Evolutionary conservation across 2,888 invertebrate genomes (phyloP).

Genomic region (Periphyllus acericola): DNA sequence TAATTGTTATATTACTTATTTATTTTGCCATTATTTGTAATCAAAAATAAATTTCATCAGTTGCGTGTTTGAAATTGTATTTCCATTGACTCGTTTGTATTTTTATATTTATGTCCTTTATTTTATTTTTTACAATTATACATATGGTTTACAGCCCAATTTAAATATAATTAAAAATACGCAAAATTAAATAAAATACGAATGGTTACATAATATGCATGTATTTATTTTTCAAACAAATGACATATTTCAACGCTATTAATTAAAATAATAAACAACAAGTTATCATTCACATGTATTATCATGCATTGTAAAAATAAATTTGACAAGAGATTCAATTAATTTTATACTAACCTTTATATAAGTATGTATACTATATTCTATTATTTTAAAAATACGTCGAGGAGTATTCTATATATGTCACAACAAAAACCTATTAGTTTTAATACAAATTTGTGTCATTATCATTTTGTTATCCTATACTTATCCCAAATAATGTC

Average conservation of each 20-base stretch:
- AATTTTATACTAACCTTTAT: too few relatives aligned
- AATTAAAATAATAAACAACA: constrained; percentile 13
- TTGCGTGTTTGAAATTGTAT: constrained; percentile 46
- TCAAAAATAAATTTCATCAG: constrained; percentile 53
- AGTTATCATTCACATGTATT: neutral
- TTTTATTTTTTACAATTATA: constrained; percentile 20
- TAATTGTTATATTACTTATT: constrained; percentile 59
- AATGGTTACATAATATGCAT: neutral
- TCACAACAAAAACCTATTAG: neutral
- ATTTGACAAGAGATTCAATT: neutral
- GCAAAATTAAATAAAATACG: constrained; percentile 26
- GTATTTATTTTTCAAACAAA: neutral
- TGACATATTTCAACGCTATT: constrained; percentile 13
- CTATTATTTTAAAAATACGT: too few relatives aligned
- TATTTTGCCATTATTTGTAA: constrained; percentile 55
- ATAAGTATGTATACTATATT: too few relatives aligned
- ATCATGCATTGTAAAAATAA: neutral
- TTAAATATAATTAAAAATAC: constrained; percentile 53
- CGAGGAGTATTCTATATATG: too few relatives aligned
- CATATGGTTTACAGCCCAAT: constrained; percentile 7
- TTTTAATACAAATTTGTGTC: neutral
- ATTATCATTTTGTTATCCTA: neutral
- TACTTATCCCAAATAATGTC: neutral
- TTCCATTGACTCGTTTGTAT: constrained; percentile 24
- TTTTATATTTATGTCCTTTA: constrained; percentile 1